Conservation (phyloP, 2,113 vertebrate species). For the Zosterops japonicus region DNA sequence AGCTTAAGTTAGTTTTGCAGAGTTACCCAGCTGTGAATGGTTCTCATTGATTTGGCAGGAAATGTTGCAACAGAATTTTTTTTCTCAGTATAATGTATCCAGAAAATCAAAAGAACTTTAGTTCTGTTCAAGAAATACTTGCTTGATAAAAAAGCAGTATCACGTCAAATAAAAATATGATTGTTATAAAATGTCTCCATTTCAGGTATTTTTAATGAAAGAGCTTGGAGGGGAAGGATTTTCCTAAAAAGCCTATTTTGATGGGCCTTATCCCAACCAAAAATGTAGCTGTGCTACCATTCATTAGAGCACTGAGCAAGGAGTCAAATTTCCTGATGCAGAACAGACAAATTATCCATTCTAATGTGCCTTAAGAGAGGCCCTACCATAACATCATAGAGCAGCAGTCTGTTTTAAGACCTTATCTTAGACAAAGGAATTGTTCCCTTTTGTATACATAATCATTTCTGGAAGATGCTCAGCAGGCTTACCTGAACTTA, state of each 20-base stretch:
- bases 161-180: background rate
- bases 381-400: background rate
- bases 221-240: background rate
- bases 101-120: slow-evolving; percentile 4
- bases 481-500: background rate
- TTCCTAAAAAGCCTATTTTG: background rate
- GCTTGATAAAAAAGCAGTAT: background rate
- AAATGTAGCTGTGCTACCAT: background rate
- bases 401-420: background rate
- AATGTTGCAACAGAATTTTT: background rate
- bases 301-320: background rate
- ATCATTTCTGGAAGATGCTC: background rate
- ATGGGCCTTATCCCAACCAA: background rate
- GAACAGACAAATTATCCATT: background rate
- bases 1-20: background rate
- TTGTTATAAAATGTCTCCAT: background rate
- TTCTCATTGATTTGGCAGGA: slow-evolving; percentile 23
- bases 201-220: background rate
- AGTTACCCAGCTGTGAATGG: background rate
- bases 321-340: background rate
- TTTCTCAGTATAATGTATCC: background rate
- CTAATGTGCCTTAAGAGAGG: background rate
- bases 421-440: background rate
- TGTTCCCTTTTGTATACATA: background rate
- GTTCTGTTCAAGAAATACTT: background rate